phyloP scores from a whole-genome alignment of 2,888 invertebrate species.

The Odontocolon sp. region DNA sequence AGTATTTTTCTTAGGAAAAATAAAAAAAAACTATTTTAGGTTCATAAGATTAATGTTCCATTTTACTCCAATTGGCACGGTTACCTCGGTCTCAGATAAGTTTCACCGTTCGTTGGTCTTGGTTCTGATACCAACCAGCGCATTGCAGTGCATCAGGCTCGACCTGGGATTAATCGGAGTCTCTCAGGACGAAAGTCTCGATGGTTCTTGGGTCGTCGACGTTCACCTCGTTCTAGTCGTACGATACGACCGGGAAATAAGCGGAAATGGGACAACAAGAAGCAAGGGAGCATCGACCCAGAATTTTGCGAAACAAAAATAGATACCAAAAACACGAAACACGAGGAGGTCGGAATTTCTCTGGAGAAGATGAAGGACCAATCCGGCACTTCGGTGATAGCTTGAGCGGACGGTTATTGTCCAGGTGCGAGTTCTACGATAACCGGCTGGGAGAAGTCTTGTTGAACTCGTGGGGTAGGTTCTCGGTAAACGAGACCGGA shows the following conservation, averaged over 20 bases:
- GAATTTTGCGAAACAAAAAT: background rate
- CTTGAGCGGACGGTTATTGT: constrained; percentile 25
- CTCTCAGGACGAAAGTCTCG: background rate
- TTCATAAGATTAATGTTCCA: no score
- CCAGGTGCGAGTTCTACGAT: constrained; percentile 29
- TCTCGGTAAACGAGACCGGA: background rate
- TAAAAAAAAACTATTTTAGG: no score
- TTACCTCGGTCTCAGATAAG: no score
- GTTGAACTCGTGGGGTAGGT: background rate
- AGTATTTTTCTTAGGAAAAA: no score
- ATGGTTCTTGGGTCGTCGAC: background rate
- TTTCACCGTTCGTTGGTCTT: no score
- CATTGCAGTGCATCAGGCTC: background rate
- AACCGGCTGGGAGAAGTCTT: background rate
- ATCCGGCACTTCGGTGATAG: constrained; percentile 16
- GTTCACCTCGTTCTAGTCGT: background rate
- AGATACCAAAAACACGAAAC: background rate
- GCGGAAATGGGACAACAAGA: constrained; percentile 21
- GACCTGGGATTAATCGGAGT: background rate
- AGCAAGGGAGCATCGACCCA: background rate
- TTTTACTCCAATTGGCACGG: no score
- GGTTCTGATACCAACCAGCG: no score
- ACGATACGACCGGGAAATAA: constrained; percentile 46
- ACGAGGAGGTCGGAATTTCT: constrained; percentile 12
- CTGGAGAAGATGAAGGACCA: background rate